Conservation (phyloP, 2,797 vertebrate species). For the Kryptopterus vitreolus region DNA sequence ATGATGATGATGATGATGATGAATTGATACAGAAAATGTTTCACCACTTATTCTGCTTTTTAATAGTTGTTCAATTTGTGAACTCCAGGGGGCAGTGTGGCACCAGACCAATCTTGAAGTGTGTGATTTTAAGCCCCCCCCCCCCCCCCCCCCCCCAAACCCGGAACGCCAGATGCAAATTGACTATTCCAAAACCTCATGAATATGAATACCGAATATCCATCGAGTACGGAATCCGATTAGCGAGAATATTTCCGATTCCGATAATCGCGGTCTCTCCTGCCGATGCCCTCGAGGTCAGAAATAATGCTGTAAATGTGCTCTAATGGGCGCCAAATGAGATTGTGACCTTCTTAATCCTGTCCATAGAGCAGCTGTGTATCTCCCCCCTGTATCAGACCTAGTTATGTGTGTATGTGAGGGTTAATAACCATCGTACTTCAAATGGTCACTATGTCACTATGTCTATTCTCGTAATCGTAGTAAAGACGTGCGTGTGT, state of each 20-base stretch:
- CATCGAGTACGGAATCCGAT: not conserved
- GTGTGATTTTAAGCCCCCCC: not conserved
- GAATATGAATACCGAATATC: not conserved
- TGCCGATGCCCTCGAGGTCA: not conserved
- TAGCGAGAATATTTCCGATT: not conserved
- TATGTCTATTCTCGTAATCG: too few species aligned
- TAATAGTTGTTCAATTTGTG: not conserved
- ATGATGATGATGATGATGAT: too few species aligned
- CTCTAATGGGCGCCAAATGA: not conserved
- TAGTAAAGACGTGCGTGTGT: too few species aligned
- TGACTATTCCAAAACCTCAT: too few species aligned
- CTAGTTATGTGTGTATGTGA: too few species aligned
- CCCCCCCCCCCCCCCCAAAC: too few species aligned
- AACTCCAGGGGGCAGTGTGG: constrained; percentile 32
- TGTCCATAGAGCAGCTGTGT: too few species aligned
- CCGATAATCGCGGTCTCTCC: not conserved
- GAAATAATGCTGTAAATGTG: not conserved
- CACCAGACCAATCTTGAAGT: not conserved
- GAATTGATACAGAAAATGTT: constrained; percentile 24
- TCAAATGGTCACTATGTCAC: too few species aligned
- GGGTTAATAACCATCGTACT: too few species aligned
- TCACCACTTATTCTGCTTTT: not conserved
- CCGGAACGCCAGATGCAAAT: too few species aligned
- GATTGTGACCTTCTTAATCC: too few species aligned
- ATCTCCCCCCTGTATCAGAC: too few species aligned